Conservation (phyloP, 2,888 invertebrate genomes). For the Polyploca ridens region DNA sequence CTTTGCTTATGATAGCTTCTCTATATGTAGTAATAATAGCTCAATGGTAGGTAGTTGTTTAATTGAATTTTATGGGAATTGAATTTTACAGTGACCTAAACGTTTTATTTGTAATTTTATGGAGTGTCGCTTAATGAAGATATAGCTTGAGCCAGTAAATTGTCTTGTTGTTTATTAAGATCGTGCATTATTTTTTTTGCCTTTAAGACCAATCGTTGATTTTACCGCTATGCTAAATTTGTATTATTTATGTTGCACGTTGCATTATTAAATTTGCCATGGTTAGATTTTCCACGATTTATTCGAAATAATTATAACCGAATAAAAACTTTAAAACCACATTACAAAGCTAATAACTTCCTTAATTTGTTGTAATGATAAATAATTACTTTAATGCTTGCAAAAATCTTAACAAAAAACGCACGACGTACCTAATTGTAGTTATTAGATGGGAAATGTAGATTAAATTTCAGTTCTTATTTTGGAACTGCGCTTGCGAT, state of each 20-base stretch:
- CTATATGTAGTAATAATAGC: too few relatives aligned
- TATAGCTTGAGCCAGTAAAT: background rate
- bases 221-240: too few relatives aligned
- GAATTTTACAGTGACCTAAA: background rate
- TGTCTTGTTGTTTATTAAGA: background rate
- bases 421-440: conserved; percentile 7
- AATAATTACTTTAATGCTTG: conserved; percentile 12
- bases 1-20: too few relatives aligned
- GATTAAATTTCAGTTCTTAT: conserved; percentile 24
- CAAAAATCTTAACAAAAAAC: background rate
- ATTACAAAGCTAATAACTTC: conserved; percentile 19
- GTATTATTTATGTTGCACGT: background rate
- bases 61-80: background rate
- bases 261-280: background rate
- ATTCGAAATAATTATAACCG: background rate
- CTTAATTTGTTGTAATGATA: conserved; percentile 29
- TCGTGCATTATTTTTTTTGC: background rate
- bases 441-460: conserved; percentile 26
- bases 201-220: background rate
- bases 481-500: conserved; percentile 21
- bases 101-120: background rate
- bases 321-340: background rate
- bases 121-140: background rate
- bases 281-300: conserved; percentile 2
- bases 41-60: background rate